phyloP scores from a whole-genome alignment of 2,113 vertebrate genomes.

The Gymnogyps californianus region DNA sequence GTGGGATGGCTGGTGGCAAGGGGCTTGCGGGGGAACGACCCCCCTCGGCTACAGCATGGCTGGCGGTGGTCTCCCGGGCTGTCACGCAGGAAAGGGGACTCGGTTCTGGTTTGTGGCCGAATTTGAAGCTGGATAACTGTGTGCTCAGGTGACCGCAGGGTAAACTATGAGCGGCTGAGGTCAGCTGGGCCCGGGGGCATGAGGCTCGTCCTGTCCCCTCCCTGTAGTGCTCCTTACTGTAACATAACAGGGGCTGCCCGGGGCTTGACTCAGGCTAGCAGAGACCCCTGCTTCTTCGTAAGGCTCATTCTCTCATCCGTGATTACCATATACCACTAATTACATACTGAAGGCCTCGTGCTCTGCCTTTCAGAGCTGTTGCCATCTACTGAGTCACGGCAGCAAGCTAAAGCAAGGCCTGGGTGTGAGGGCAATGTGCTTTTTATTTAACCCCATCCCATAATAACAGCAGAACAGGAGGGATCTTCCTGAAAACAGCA shows the following conservation, averaged over 20 bases:
- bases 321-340: neutral
- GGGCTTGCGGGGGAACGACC: too few relatives aligned
- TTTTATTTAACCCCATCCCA: neutral
- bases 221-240: accelerated
- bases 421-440: neutral
- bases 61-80: too few relatives aligned
- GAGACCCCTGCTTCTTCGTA: neutral
- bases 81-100: neutral
- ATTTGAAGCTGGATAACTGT: neutral
- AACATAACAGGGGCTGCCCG: neutral
- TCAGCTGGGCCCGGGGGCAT: neutral
- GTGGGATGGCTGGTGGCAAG: neutral
- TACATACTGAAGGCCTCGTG: neutral
- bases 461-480: neutral
- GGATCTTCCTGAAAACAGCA: neutral
- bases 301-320: neutral
- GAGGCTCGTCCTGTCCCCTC: neutral
- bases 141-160: neutral
- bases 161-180: neutral
- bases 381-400: accelerated
- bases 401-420: neutral
- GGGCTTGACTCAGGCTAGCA: neutral
- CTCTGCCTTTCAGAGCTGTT: neutral
- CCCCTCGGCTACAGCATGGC: neutral
- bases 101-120: neutral